These are phyloP conservation scores for Drosophila buzzatii DNA, from an alignment of 2,888 invertebrate genomes.

Conservation along the genomic window DNA sequence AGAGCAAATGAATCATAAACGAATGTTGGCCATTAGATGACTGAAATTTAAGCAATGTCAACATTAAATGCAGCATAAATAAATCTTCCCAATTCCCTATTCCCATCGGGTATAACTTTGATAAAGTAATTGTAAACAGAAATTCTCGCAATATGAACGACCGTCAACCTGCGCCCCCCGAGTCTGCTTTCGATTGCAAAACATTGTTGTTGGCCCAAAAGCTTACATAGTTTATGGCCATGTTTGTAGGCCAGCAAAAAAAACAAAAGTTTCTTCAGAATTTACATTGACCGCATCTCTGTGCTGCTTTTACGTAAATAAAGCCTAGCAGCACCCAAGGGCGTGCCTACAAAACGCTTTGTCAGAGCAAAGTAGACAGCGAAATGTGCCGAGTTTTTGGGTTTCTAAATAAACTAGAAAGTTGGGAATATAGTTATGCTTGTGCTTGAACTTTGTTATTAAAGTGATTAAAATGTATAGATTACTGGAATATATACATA, in stretches of 20 bases:
- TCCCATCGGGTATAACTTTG: background rate
- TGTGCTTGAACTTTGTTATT: background rate
- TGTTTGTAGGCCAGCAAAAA: background rate
- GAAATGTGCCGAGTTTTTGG: background rate
- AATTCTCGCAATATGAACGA: constrained; percentile 3
- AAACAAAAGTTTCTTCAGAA: background rate
- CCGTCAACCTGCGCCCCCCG: background rate
- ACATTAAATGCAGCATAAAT: background rate
- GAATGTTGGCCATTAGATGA: too few relatives aligned
- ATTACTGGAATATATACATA: background rate
- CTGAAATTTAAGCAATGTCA: background rate
- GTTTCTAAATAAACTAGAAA: background rate
- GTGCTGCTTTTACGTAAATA: background rate
- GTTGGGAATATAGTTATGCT: background rate
- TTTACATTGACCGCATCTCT: background rate
- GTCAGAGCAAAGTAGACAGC: background rate
- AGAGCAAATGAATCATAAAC: background rate
- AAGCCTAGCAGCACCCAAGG: background rate
- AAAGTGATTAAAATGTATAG: background rate
- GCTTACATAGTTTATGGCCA: background rate
- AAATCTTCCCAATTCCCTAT: background rate
- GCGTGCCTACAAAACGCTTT: background rate
- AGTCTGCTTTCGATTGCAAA: background rate
- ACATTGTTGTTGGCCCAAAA: background rate
- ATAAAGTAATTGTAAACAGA: background rate